Percentiles rank a stretch among this genome's conserved stretches.
These are phyloP conservation scores for Stegophylla sp. DNA, from an alignment of 2,888 invertebrate species.

Conservation along the genomic window DNA sequence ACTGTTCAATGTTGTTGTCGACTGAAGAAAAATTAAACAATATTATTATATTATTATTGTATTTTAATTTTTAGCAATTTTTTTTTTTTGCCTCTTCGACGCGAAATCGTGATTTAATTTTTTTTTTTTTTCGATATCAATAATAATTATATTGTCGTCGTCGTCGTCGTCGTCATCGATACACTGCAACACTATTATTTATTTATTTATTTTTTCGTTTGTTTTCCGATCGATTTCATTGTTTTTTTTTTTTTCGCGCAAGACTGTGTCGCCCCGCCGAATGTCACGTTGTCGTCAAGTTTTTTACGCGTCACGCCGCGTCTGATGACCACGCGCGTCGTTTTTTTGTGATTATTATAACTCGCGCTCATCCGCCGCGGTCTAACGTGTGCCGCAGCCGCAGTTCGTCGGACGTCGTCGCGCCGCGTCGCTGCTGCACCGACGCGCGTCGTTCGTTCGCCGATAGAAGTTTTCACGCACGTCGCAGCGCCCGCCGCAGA, in stretches of 20 bases:
- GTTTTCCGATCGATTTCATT: neutral
- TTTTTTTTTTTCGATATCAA: neutral
- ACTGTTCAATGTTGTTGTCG: neutral
- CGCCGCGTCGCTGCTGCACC: slow-evolving; percentile 1
- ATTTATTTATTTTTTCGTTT: slow-evolving; percentile 8
- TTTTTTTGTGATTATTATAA: slow-evolving; percentile 17
- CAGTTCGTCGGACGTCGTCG: neutral
- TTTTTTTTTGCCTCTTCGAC: neutral
- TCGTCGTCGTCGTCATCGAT: no score
- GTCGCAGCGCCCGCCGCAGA: neutral
- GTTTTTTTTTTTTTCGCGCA: slow-evolving; percentile 9
- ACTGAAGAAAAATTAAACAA: no score
- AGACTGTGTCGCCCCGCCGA: neutral
- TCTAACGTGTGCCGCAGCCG: neutral
- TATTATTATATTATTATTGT: neutral
- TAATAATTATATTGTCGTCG: neutral
- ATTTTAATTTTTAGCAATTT: neutral
- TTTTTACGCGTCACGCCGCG: slow-evolving; percentile 1
- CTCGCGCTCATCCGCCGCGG: slow-evolving; percentile 5
- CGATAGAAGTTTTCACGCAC: neutral
- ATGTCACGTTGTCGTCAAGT: neutral
- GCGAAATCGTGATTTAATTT: slow-evolving; percentile 5
- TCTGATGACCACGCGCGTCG: neutral
- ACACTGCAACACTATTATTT: neutral
- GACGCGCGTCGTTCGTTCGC: no score